Evolutionary conservation across 2,113 vertebrate species (phyloP).

Genomic region (Limnothrissa miodon): DNA sequence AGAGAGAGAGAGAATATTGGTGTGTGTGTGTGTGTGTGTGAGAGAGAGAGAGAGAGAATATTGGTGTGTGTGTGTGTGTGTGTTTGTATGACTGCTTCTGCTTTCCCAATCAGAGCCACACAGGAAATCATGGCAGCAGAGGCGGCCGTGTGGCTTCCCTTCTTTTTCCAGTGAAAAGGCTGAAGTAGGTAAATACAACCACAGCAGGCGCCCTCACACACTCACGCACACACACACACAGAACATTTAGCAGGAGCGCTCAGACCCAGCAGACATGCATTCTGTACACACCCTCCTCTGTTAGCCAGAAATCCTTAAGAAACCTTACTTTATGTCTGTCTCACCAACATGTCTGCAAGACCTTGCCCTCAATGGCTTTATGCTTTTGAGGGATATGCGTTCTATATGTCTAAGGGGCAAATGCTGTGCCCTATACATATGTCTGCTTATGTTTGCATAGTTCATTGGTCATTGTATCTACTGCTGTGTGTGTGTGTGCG

Average conservation of each 20-base stretch:
- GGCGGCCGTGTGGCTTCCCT: background rate
- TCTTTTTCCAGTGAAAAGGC: slow-evolving; percentile 19
- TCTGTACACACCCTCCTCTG: background rate
- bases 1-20: too few species aligned
- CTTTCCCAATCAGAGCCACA: slow-evolving; percentile 71
- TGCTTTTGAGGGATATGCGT: background rate
- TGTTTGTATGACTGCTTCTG: slow-evolving; percentile 58
- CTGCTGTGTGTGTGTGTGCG: background rate
- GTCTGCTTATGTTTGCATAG: background rate
- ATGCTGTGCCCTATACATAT: background rate
- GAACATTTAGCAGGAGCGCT: background rate
- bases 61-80: slow-evolving; percentile 2
- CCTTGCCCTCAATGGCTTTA: background rate
- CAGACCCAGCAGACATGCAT: background rate
- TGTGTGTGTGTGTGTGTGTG: background rate
- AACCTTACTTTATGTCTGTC: background rate
- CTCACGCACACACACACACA: background rate
- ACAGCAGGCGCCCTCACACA: background rate
- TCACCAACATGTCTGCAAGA: background rate
- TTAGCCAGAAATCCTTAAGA: background rate
- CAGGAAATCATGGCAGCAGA: slow-evolving; percentile 69
- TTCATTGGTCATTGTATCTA: background rate
- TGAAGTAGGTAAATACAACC: background rate
- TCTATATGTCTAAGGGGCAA: background rate
- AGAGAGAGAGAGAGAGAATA: background rate